Evolutionary conservation across 2,888 invertebrate species (phyloP).

Genomic region (Drosophila fungiperda): DNA sequence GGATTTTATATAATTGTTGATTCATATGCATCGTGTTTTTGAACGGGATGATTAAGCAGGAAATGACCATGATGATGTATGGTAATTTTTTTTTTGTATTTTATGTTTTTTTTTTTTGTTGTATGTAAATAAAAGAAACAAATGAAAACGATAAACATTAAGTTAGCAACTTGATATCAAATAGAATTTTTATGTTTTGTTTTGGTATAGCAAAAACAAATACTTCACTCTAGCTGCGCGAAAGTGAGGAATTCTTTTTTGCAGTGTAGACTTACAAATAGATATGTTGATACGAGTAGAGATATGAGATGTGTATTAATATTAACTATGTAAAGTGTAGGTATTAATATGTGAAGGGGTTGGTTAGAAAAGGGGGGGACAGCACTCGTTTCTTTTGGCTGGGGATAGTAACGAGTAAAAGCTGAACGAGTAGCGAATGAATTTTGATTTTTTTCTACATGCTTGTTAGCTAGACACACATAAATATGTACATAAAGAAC

Average conservation of each 20-base stretch:
- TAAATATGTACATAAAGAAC: constrained; percentile 38
- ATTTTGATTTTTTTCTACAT: constrained; percentile 38
- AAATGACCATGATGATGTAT: constrained; percentile 84
- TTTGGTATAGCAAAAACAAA: constrained; percentile 29
- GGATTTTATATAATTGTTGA: constrained; percentile 27
- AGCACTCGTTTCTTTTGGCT: constrained; percentile 10
- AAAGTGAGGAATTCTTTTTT: constrained; percentile 39
- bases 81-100: constrained; percentile 47
- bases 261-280: constrained; percentile 55
- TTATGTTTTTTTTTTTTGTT: constrained; percentile 56
- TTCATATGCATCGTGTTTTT: constrained; percentile 58
- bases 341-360: constrained; percentile 1
- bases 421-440: constrained; percentile 13
- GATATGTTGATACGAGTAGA: constrained; percentile 24
- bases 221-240: constrained; percentile 29
- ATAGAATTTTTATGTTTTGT: constrained; percentile 44
- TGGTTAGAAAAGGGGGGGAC: neutral
- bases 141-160: constrained; percentile 84
- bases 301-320: constrained; percentile 27
- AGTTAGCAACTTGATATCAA: constrained; percentile 83
- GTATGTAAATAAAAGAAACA: constrained; percentile 83
- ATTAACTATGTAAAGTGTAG: constrained; percentile 3
- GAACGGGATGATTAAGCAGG: constrained; percentile 83
- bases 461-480: constrained; percentile 44
- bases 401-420: constrained; percentile 4